Percentiles rank a stretch among this genome's conserved stretches.
These are phyloP conservation scores for Porites lobata DNA, from an alignment of 92 coral and sea anemone genomes.

Conservation along the genomic window DNA sequence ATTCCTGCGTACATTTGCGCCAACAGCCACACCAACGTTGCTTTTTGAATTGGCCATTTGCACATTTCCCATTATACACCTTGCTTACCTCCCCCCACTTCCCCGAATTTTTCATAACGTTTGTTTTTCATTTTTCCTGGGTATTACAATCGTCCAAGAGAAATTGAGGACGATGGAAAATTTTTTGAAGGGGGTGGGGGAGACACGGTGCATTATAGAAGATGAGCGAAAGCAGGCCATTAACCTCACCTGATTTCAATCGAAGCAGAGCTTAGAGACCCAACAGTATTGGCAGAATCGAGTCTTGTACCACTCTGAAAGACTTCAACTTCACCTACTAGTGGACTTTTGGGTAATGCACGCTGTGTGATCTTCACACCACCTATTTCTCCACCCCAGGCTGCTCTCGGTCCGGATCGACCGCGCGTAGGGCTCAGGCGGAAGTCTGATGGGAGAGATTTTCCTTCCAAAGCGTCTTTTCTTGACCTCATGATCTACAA, in stretches of 20 bases:
- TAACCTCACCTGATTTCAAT: constrained; percentile 67
- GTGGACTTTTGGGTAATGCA: constrained; percentile 28
- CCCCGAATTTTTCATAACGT: too few species aligned
- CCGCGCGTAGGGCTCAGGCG: constrained; percentile 96
- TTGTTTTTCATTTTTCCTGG: too few species aligned
- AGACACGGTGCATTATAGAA: too few species aligned
- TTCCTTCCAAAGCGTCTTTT: constrained; percentile 92
- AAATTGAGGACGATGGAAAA: too few species aligned
- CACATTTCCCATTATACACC: too few species aligned
- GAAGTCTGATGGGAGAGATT: constrained; percentile 92
- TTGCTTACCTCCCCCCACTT: too few species aligned
- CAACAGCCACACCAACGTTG: too few species aligned
- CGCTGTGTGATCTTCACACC: constrained; percentile 76
- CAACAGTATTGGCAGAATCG: constrained; percentile 81
- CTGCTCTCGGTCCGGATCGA: constrained; percentile 93
- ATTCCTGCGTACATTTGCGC: too few species aligned
- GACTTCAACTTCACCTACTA: constrained; percentile 27
- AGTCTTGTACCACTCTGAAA: constrained; percentile 55
- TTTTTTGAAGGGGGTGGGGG: too few species aligned
- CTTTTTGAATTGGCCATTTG: too few species aligned
- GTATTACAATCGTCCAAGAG: too few species aligned
- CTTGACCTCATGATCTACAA: constrained; percentile 91
- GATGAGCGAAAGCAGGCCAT: background rate
- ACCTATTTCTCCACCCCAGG: constrained; percentile 99
- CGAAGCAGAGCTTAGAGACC: constrained; percentile 66